Evolutionary conservation across 2,113 vertebrate genomes (phyloP).

Genomic region (Thamnophis sirtalis): DNA sequence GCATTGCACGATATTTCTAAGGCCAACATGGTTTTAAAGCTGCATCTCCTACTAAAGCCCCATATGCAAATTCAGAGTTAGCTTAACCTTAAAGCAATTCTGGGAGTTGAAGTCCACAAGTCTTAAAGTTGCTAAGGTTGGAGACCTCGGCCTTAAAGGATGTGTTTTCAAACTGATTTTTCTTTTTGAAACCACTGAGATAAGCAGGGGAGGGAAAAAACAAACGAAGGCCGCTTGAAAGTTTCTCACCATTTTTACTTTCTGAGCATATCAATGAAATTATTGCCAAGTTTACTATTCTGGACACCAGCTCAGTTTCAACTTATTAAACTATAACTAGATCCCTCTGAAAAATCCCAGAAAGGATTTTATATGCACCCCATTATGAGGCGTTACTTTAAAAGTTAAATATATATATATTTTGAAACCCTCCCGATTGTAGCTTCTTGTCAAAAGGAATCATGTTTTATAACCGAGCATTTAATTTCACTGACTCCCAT

Average conservation of each 20-base stretch:
- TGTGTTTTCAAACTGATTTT: not conserved
- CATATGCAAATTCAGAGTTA: not conserved
- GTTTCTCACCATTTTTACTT: not conserved
- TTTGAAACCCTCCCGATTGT: not conserved
- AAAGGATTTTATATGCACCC: not conserved
- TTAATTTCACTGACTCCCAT: not conserved
- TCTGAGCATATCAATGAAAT: not conserved
- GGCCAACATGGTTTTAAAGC: not conserved
- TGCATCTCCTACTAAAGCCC: not conserved
- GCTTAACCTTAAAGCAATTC: not conserved
- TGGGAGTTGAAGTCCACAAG: no score
- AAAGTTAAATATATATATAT: not conserved
- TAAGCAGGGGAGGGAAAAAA: not conserved
- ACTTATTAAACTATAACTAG: not conserved
- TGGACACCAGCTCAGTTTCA: not conserved
- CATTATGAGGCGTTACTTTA: not conserved
- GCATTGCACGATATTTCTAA: not conserved
- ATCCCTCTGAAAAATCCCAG: not conserved
- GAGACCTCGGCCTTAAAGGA: not conserved
- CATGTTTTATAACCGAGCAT: not conserved
- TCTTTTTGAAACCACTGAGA: not conserved
- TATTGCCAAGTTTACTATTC: not conserved
- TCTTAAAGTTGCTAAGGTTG: no score
- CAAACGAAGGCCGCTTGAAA: not conserved
- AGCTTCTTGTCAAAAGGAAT: not conserved